These are phyloP conservation scores for Brachystomella parvula DNA, from an alignment of 1,140 invertebrate species.

Conservation along the genomic window DNA sequence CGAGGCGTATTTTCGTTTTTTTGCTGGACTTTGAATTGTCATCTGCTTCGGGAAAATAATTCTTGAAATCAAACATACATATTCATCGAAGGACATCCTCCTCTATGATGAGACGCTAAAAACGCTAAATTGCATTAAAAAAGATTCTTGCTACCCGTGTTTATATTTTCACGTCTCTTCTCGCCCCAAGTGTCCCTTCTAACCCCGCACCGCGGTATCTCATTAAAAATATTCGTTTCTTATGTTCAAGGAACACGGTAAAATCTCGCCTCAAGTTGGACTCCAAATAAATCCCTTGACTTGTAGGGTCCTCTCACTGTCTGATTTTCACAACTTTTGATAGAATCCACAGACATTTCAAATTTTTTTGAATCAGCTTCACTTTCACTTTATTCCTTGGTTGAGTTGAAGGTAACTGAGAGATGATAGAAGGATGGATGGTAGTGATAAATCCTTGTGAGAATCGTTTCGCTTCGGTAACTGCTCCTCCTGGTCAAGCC, in stretches of 20 bases:
- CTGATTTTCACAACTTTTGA: conserved; percentile 33
- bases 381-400: background rate
- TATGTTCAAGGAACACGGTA: background rate
- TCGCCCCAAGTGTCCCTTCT: background rate
- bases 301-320: conserved; percentile 31
- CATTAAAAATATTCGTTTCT: too few species aligned
- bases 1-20: background rate
- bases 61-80: background rate
- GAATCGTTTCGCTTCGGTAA: background rate
- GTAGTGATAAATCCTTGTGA: background rate
- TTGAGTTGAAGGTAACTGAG: background rate
- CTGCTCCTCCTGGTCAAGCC: background rate
- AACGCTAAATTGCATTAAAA: too few species aligned
- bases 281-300: conserved; percentile 35
- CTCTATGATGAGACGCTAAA: too few species aligned
- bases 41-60: background rate
- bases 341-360: conserved; percentile 16
- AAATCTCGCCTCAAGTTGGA: conserved; percentile 34
- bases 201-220: too few species aligned
- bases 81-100: too few species aligned
- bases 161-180: too few species aligned
- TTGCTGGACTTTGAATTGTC: background rate
- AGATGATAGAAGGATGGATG: background rate
- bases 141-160: too few species aligned
- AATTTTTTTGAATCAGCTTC: background rate